Evolutionary conservation across 2,113 vertebrate genomes (phyloP).

Genomic region (Tychaedon coryphoeus): DNA sequence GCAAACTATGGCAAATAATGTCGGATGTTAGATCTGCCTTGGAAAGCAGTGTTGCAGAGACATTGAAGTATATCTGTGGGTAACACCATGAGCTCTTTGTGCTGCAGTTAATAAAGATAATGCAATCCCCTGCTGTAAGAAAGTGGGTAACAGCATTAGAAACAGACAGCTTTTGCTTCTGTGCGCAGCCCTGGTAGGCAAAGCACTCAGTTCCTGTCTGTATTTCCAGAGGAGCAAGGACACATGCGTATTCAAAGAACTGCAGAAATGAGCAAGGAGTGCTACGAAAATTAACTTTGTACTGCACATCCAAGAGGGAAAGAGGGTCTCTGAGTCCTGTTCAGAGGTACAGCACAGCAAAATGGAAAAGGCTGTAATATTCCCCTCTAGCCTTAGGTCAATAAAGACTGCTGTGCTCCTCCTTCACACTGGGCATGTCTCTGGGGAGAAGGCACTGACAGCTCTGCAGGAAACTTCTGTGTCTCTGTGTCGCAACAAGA

Average conservation of each 20-base stretch:
- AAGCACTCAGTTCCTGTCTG: neutral
- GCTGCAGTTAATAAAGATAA: neutral
- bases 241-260: neutral
- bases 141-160: neutral
- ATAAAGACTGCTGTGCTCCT: neutral
- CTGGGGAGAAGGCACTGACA: neutral
- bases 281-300: neutral
- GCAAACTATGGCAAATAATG: neutral
- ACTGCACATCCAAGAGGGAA: neutral
- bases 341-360: neutral
- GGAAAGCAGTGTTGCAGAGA: neutral
- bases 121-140: neutral
- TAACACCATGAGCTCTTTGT: neutral
- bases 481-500: rapidly evolving
- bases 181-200: neutral
- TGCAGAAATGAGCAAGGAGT: neutral
- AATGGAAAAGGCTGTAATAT: neutral
- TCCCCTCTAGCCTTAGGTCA: neutral
- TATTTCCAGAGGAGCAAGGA: neutral
- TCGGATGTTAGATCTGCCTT: neutral
- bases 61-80: neutral
- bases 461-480: neutral
- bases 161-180: neutral
- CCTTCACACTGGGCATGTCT: neutral
- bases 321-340: neutral